Percentiles rank a stretch among this genome's conserved stretches.
Evolutionary conservation across 2,888 invertebrate genomes (phyloP).

Genomic region (Orgyia antiqua): DNA sequence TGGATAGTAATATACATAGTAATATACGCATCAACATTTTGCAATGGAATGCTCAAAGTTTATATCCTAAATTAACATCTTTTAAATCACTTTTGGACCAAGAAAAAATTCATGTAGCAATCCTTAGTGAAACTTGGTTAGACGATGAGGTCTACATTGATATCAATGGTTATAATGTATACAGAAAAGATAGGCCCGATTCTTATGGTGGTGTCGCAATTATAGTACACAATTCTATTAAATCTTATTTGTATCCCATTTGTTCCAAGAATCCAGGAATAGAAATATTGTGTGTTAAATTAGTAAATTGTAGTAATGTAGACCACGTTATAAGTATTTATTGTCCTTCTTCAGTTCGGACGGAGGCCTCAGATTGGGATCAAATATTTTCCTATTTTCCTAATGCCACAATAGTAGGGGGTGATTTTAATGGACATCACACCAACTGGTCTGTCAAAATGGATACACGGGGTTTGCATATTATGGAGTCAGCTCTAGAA

Average conservation of each 20-base stretch:
- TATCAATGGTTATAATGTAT: not conserved
- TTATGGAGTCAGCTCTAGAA: constrained; percentile 4
- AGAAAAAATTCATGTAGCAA: not conserved
- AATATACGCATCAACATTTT: no score
- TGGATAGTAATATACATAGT: no score
- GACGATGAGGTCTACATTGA: not conserved
- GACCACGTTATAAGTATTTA: no score
- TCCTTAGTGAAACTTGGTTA: not conserved
- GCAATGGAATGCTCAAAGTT: no score
- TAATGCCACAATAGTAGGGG: not conserved
- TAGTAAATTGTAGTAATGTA: not conserved
- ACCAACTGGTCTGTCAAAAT: not conserved
- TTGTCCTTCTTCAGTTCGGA: not conserved
- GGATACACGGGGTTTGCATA: not conserved
- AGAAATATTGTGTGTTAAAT: not conserved
- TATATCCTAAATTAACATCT: no score
- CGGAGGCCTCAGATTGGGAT: not conserved
- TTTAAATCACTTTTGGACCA: no score
- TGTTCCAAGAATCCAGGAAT: not conserved
- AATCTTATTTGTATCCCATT: not conserved
- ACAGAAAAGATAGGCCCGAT: not conserved
- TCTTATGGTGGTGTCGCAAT: not conserved
- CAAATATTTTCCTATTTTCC: not conserved
- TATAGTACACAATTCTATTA: not conserved
- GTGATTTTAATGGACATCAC: not conserved